These are phyloP conservation scores for Heterocephalus glaber DNA, from an alignment of 2,113 vertebrate species.

Conservation along the genomic window DNA sequence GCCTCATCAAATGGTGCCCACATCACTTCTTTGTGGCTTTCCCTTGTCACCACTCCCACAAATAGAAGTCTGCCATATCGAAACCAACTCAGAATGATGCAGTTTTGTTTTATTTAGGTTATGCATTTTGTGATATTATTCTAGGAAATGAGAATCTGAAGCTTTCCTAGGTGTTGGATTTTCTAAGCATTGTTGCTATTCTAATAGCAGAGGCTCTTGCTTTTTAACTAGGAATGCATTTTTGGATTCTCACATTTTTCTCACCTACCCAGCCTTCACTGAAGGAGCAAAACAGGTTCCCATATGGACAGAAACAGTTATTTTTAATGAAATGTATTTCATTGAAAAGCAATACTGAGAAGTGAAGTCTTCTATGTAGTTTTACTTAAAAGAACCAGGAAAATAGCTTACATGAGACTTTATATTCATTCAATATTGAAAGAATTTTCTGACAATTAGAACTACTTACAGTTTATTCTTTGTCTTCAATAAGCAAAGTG, in stretches of 20 bases:
- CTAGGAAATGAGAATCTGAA: background rate
- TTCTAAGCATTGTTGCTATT: background rate
- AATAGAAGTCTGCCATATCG: background rate
- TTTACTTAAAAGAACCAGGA: background rate
- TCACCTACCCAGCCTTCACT: background rate
- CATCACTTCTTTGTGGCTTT: background rate
- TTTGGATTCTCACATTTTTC: background rate
- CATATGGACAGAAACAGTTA: background rate
- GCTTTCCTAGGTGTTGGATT: background rate
- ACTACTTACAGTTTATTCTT: background rate
- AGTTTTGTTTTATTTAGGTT: background rate
- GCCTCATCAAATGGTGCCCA: background rate
- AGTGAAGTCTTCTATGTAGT: background rate
- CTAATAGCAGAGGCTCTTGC: background rate
- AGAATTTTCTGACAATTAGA: constrained; percentile 28
- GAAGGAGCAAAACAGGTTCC: background rate
- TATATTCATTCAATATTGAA: background rate
- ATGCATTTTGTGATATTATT: background rate
- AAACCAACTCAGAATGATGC: background rate
- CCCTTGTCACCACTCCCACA: background rate
- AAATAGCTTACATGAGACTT: background rate
- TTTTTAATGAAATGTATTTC: constrained; percentile 20
- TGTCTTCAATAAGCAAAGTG: background rate
- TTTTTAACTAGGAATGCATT: background rate
- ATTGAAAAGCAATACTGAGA: background rate